These are phyloP conservation scores for Cavia aperea DNA, from an alignment of 2,113 vertebrate species.

Conservation along the genomic window DNA sequence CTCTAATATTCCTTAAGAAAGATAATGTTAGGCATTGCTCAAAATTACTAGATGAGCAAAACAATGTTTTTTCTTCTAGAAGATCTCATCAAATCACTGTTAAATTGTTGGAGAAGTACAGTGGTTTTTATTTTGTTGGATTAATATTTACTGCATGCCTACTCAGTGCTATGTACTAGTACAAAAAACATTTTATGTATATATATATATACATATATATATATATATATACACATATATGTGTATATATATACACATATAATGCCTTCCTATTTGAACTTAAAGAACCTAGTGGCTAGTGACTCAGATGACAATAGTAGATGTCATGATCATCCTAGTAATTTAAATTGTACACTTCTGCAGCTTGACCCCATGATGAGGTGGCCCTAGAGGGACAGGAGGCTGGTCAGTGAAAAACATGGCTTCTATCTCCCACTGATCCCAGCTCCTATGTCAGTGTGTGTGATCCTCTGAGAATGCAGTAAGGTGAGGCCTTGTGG, in stretches of 20 bases:
- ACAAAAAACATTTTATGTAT: too few relatives aligned
- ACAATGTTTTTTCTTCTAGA: background rate
- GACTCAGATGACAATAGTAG: background rate
- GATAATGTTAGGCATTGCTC: background rate
- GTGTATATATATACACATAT: background rate
- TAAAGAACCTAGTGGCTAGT: background rate
- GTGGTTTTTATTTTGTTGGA: background rate
- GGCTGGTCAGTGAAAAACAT: background rate
- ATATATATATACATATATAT: background rate
- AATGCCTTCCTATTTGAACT: background rate
- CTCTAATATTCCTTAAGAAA: background rate
- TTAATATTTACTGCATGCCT: background rate
- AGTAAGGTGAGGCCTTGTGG: background rate
- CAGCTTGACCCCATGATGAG: background rate
- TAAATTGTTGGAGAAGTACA: conserved; percentile 15
- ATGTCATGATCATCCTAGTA: background rate
- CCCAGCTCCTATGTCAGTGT: background rate
- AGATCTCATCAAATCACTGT: background rate
- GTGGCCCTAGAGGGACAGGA: background rate
- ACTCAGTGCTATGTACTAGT: background rate
- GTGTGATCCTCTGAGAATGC: background rate
- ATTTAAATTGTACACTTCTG: background rate
- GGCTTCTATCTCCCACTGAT: background rate
- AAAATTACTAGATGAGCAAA: background rate
- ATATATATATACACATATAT: background rate